Conservation (phyloP, 2,888 invertebrate genomes). For the Polydrusus pterygomalis region DNA sequence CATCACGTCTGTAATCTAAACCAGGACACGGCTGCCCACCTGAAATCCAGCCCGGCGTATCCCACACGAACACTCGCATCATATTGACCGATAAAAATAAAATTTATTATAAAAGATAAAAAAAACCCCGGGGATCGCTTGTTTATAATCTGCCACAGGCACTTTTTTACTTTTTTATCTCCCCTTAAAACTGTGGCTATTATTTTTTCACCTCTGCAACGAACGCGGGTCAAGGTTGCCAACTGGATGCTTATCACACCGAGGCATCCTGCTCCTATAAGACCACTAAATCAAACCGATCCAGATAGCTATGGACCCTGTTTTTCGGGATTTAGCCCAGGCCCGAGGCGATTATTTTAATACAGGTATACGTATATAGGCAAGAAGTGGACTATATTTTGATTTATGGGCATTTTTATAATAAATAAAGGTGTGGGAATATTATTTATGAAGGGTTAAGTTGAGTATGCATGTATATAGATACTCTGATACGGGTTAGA, state of each 20-base stretch:
- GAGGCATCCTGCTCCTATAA: constrained; percentile 54
- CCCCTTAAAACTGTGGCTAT: constrained; percentile 67
- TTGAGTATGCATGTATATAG: background rate
- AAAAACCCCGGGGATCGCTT: constrained; percentile 52
- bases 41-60: constrained; percentile 46
- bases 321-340: constrained; percentile 49
- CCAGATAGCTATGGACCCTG: constrained; percentile 48
- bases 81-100: constrained; percentile 54
- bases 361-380: constrained; percentile 54
- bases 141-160: constrained; percentile 60
- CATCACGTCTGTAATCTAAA: constrained; percentile 33
- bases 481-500: background rate
- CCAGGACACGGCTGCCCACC: constrained; percentile 43
- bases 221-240: constrained; percentile 49
- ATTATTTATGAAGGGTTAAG: constrained; percentile 1
- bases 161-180: constrained; percentile 63
- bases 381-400: constrained; percentile 25
- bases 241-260: constrained; percentile 56
- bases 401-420: constrained; percentile 37
- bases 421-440: constrained; percentile 19
- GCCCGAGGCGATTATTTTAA: constrained; percentile 54
- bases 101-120: constrained; percentile 58
- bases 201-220: constrained; percentile 66
- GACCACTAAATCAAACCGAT: constrained; percentile 56
- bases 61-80: constrained; percentile 51